A percentile compares a stretch with the other conserved stretches of the same genome.
phyloP scores from a whole-genome alignment of 2,888 invertebrate genomes.

The Dicyrtomina minuta region DNA sequence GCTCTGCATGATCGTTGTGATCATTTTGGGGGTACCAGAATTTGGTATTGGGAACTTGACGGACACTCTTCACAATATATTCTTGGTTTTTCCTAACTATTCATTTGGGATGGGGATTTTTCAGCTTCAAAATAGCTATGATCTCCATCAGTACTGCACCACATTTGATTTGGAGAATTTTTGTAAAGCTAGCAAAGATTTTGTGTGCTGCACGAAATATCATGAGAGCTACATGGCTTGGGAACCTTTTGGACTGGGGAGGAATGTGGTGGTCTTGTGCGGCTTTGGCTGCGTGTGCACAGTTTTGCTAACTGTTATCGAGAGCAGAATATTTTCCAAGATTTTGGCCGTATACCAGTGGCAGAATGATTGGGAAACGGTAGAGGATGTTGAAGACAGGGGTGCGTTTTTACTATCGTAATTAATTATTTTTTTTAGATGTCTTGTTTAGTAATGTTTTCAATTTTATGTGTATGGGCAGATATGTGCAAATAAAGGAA shows the following conservation, averaged over 20 bases:
- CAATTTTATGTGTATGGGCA: no score
- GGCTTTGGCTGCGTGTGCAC: slow-evolving; percentile 35
- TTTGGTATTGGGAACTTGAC: slow-evolving; percentile 65
- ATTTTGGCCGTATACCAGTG: slow-evolving; percentile 59
- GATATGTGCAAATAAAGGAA: no score
- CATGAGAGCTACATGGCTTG: slow-evolving; percentile 41
- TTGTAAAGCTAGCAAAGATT: slow-evolving; percentile 45
- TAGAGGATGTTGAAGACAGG: not conserved
- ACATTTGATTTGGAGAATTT: slow-evolving; percentile 43
- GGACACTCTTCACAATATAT: slow-evolving; percentile 65
- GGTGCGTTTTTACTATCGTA: not conserved
- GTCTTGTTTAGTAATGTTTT: no score
- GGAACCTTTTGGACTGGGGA: slow-evolving; percentile 47
- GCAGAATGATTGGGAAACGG: slow-evolving; percentile 31
- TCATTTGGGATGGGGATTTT: slow-evolving; percentile 59
- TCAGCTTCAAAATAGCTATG: slow-evolving; percentile 43
- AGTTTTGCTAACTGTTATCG: slow-evolving; percentile 32
- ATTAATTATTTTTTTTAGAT: no score
- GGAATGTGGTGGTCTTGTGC: slow-evolving; percentile 42
- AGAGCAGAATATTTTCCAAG: slow-evolving; percentile 36
- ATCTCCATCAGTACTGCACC: slow-evolving; percentile 42
- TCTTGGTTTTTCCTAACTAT: slow-evolving; percentile 72
- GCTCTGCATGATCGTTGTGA: slow-evolving; percentile 69
- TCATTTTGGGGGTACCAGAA: slow-evolving; percentile 65
- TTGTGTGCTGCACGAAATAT: slow-evolving; percentile 48